Base-by-base conservation (phyloP, 2,888 invertebrate species). In the Drosophila fulvimacula region DNA sequence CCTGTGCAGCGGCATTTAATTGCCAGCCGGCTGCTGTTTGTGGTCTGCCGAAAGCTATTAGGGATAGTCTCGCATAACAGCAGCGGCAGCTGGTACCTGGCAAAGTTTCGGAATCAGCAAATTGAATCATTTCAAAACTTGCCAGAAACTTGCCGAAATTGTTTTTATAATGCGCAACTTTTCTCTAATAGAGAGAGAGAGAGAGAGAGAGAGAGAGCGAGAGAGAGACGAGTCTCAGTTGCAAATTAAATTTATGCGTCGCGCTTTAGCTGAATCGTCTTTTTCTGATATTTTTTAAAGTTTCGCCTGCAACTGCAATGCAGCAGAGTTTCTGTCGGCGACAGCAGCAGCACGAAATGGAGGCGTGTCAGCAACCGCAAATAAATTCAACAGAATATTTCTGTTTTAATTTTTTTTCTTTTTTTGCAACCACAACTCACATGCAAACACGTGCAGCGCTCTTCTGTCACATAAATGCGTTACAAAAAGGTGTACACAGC, bases 61-160 rank as follows among this genome's bases (percentile, higher is more conserved):
- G 58, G 70, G 57, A 36, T 58, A 78, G 68, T 64, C 34, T 30
- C 46, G 51, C 49, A 21, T 10, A 36, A 36, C 36, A 59, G 63
- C 76, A 76, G 58, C 27, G 3, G 63, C 77, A 73, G 64, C 79
- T 73, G 73, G 56, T 68, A 86, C 71, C 82, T 86, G 79, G 57
- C 64, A 57, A 82, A 86, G 61, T 81, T 75, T 73, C 61, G 61
- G 67, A 57, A 68, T 66, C 67, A 62, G 58, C 65, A 70, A 86
- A 83, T 86, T 86, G 78, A 81, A 80, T 84, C 86, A 82, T 79
- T 86, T 73, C 66, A 49, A 73, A 83, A 87, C 81, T 82, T 77
- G 79, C 65, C 75, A 61, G 64, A 70, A 79, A 79, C 80, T 79
- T 79, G 61, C 69, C 67, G 42, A 86, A 86, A 83, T 83, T 83